Conservation (phyloP, 2,113 vertebrate species). For the Columba janthina region DNA sequence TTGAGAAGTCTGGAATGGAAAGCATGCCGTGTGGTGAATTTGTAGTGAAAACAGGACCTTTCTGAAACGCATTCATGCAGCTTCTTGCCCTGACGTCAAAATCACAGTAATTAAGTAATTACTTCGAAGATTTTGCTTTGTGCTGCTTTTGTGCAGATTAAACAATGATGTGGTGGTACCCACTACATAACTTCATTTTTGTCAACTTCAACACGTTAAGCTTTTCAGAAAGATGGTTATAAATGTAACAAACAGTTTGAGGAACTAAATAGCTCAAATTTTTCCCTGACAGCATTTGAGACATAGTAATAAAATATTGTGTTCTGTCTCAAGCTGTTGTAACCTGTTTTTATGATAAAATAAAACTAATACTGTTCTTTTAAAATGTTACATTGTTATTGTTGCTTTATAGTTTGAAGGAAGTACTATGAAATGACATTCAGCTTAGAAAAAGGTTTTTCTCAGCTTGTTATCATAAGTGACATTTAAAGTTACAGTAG, state of each 20-base stretch:
- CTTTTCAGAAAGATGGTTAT: neutral
- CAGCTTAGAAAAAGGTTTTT: neutral
- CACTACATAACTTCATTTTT: neutral
- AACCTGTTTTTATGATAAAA: neutral
- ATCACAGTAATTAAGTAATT: neutral
- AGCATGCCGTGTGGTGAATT: neutral
- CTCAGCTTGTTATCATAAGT: neutral
- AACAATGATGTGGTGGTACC: neutral
- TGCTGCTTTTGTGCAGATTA: neutral
- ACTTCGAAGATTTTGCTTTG: neutral
- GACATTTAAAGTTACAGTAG: neutral
- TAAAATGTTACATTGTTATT: neutral
- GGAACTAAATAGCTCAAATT: neutral
- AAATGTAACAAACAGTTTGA: neutral
- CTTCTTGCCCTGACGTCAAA: neutral
- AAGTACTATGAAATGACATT: neutral
- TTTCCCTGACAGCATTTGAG: slow-evolving; percentile 18
- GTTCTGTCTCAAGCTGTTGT: neutral
- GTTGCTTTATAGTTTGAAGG: neutral
- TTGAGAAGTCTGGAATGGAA: slow-evolving; percentile 20
- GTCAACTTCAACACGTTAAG: neutral
- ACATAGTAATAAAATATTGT: slow-evolving; percentile 16
- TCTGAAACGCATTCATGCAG: neutral
- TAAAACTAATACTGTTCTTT: neutral
- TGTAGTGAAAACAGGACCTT: slow-evolving; percentile 31